phyloP scores from a whole-genome alignment of 2,888 invertebrate species.

The Drosophila meridionalis region DNA sequence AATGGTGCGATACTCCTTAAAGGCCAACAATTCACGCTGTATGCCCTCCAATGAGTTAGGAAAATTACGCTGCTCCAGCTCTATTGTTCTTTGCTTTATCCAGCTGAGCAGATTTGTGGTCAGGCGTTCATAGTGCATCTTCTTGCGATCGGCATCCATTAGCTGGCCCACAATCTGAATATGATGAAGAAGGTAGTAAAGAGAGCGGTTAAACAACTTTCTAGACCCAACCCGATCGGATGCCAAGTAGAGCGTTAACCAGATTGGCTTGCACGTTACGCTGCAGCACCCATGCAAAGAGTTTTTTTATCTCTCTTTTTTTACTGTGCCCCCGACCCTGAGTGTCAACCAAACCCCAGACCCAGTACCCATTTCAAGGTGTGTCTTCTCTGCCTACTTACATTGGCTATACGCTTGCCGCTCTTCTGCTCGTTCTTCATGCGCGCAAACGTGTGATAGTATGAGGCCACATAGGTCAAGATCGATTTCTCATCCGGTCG shows the following conservation, averaged over 20 bases:
- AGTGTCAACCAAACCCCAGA: slow-evolving; percentile 34
- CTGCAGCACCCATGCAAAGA: slow-evolving; percentile 65
- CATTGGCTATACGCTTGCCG: slow-evolving; percentile 98
- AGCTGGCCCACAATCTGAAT: slow-evolving; percentile 96
- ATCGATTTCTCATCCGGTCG: slow-evolving; percentile 99
- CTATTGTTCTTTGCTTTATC: slow-evolving; percentile 94
- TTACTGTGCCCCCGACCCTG: slow-evolving; percentile 49
- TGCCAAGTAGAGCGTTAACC: slow-evolving; percentile 78
- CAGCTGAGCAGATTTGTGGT: slow-evolving; percentile 95
- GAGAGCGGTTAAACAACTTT: slow-evolving; percentile 65
- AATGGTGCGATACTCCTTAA: slow-evolving; percentile 97
- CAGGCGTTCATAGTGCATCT: slow-evolving; percentile 94
- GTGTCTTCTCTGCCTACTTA: slow-evolving; percentile 85
- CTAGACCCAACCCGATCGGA: slow-evolving; percentile 59
- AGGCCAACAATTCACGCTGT: slow-evolving; percentile 93
- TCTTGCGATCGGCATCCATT: slow-evolving; percentile 97
- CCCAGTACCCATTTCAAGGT: slow-evolving; percentile 30
- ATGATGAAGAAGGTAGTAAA: slow-evolving; percentile 14
- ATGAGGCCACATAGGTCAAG: slow-evolving; percentile 99
- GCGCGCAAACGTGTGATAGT: slow-evolving; percentile 99
- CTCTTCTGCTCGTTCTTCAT: slow-evolving; percentile 99
- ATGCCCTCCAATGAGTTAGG: slow-evolving; percentile 98
- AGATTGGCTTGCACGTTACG: slow-evolving; percentile 71
- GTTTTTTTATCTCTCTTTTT: slow-evolving; percentile 13
- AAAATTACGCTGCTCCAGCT: slow-evolving; percentile 93